Conservation (phyloP, 1,140 invertebrate genomes). For the Reticulitermes speratus region DNA sequence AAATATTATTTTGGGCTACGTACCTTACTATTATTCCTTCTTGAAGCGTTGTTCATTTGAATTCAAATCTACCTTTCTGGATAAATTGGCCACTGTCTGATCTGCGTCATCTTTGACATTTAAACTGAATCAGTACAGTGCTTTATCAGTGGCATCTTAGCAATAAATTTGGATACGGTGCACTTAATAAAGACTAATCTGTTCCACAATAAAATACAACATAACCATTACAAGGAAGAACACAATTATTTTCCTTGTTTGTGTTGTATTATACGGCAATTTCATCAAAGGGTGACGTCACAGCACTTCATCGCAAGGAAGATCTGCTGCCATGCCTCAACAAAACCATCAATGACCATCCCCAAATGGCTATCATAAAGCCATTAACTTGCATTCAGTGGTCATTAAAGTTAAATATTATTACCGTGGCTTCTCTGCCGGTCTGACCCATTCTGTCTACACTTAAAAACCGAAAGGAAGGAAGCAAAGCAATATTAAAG, state of each 20-base stretch:
- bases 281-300: not conserved
- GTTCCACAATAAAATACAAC: not conserved
- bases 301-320: not conserved
- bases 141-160: too few relatives aligned
- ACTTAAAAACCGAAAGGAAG: not conserved
- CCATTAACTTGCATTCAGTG: slow-evolving; percentile 18
- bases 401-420: slow-evolving; percentile 15
- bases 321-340: not conserved
- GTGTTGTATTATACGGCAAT: not conserved
- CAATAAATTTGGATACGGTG: too few relatives aligned
- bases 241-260: not conserved
- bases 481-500: not conserved
- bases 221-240: not conserved
- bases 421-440: not conserved
- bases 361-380: slow-evolving; percentile 7
- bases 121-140: too few relatives aligned
- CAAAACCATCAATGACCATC: slow-evolving; percentile 13
- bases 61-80: too few relatives aligned
- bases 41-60: too few relatives aligned
- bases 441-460: not conserved
- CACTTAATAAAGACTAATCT: not conserved
- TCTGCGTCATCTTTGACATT: too few relatives aligned
- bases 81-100: too few relatives aligned
- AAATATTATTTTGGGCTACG: too few relatives aligned
- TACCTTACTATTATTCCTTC: too few relatives aligned